Evolutionary conservation across 2,888 invertebrate genomes (phyloP), one percentile per base, ranked within the genome.

Genomic region (Sicus ferrugineus): DNA sequence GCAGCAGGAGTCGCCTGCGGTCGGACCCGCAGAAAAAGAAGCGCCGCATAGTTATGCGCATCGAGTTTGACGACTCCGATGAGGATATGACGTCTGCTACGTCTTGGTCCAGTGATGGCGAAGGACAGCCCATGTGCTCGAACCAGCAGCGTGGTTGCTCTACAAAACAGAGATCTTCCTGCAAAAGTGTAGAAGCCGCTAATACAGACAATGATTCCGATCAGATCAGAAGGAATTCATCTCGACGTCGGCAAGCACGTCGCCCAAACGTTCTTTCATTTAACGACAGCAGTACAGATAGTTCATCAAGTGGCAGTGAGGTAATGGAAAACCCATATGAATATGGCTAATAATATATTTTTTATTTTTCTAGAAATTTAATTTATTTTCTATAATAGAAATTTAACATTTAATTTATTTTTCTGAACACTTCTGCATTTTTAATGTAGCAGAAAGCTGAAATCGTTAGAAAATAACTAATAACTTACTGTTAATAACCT

Each of bases 31-130:
- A 73, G 68, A 72, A 73, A 66, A 78, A 77, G 70, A 83, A 80
- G 68, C 80, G 83, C 62, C 84, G 82, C 67, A 82, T 85, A 72
- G 82, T 85, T 2, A 85, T 85, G 84, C 81, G 83, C 71, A 83
- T 85, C 56, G 83, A 85, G 73, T 81, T 83, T 59, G 82, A 82
- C 70, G 83, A 84, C 72, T 77, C 81, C n/a, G 83, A 81, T 50
- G 75, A 72, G 69, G 75, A 75, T 21, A 70, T 73, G 31, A 71
- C 75, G 48, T 76, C 75, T 66, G 71, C 72, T 61, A 71, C 73
- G 21, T 70, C 73, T 59, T 70, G 69, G 38, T 64, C 71, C 46
- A 73, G 72, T 63, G 70, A 68, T 28, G 74, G 74, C 72, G 81
- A 73, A 64, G 56, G 73, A 11, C 74, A 71, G 54, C 78, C 80